Percentiles rank a stretch among this genome's conserved stretches.
Evolutionary conservation across 2,888 invertebrate genomes (phyloP).

Genomic region (Orthonychiurus folsomi): DNA sequence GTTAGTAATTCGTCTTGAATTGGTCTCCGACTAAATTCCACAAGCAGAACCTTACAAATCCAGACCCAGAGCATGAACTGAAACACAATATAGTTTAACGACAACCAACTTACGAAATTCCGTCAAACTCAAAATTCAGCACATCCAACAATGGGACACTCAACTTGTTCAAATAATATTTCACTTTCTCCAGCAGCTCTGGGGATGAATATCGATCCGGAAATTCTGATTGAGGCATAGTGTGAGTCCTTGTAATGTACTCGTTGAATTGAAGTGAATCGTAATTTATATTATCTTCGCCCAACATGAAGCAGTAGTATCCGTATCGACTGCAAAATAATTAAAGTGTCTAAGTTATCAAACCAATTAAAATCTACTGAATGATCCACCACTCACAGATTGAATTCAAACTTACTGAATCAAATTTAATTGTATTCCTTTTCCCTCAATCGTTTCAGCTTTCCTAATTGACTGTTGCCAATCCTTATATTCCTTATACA

Average conservation of each 20-base stretch:
- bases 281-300: slow-evolving; percentile 56
- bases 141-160: slow-evolving; percentile 56
- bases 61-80: no score
- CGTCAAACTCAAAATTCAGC: slow-evolving; percentile 54
- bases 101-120: slow-evolving; percentile 48
- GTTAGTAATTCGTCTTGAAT: background rate
- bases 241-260: slow-evolving; percentile 67
- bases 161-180: slow-evolving; percentile 48
- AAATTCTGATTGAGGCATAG: slow-evolving; percentile 51
- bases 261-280: slow-evolving; percentile 61
- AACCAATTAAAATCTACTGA: background rate
- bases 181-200: slow-evolving; percentile 44
- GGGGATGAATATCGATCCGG: slow-evolving; percentile 52
- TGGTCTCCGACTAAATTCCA: no score
- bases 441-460: slow-evolving; percentile 69
- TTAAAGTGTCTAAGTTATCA: background rate
- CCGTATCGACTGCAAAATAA: slow-evolving; percentile 60
- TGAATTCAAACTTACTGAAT: slow-evolving; percentile 48
- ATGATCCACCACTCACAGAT: no score
- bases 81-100: slow-evolving; percentile 9
- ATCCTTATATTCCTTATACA: slow-evolving; percentile 47
- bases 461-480: slow-evolving; percentile 55
- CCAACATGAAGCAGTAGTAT: slow-evolving; percentile 56
- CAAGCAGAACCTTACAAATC: no score
- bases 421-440: slow-evolving; percentile 72